Evolutionary conservation across 2,888 invertebrate species (phyloP).

Genomic region (Lithosia quadra): DNA sequence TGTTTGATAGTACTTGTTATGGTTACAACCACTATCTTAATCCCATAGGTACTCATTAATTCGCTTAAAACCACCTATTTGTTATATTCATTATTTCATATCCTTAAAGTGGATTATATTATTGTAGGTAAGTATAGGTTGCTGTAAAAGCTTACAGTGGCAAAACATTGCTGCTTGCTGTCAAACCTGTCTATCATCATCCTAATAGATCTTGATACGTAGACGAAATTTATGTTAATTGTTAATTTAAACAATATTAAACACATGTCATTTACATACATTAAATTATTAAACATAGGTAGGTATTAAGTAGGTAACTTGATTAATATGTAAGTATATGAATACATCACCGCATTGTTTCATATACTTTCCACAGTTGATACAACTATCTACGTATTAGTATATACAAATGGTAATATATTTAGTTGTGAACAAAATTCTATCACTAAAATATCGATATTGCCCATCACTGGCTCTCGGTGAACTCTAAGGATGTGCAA

Average conservation of each 20-base stretch:
- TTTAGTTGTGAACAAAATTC: not conserved
- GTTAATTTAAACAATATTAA: too few species aligned
- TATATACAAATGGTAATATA: not conserved
- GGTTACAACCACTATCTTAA: not conserved
- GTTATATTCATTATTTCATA: too few species aligned
- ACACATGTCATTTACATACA: not conserved
- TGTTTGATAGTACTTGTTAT: not conserved
- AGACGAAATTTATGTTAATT: too few species aligned
- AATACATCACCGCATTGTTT: not conserved
- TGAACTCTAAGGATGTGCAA: conserved; percentile 77
- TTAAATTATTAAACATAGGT: not conserved
- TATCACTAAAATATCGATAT: conserved; percentile 48
- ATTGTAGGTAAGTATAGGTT: not conserved
- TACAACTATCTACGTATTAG: conserved; percentile 5
- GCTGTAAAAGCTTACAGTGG: not conserved
- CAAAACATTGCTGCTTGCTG: not conserved
- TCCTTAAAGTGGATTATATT: too few species aligned
- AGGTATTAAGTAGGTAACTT: not conserved
- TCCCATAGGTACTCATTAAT: not conserved
- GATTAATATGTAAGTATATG: conserved; percentile 3
- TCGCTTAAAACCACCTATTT: too few species aligned
- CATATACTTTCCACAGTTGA: not conserved
- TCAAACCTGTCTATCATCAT: too few species aligned
- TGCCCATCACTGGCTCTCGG: conserved; percentile 55
- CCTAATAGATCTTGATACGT: not conserved